Evolutionary conservation across 2,888 invertebrate genomes (phyloP), one percentile per base, ranked within the genome.

Genomic region (Dryocosmus kuriphilus): DNA sequence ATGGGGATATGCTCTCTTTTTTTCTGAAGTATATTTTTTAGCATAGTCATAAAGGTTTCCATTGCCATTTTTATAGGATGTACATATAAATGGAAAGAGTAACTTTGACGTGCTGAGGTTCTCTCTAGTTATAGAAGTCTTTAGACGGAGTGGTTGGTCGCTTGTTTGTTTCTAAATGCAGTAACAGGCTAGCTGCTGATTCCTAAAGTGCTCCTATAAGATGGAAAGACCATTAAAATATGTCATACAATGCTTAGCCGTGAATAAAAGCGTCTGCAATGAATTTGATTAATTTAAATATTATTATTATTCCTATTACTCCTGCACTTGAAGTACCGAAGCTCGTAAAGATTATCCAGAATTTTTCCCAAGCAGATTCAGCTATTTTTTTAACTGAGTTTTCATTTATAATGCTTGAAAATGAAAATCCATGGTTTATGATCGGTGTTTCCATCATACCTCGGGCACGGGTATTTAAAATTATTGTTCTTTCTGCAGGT

Each of bases 181-280:
- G 14, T 22, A 76, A 35, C 2, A 76, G 22, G 27, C 67, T 51
- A 1, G 67, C 41, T 5, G 35, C 57, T 19, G 76, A 76, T 38
- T 75, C 62, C 74, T 61, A 75, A 7, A 75, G 14, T 22, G 74
- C 61, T 46, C 38, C 65, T 16, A 79, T 35, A 30, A 74, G 27
- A 14, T 67, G 19, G 16, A 61, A 27, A 14, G 27, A 61, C 61
- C 61, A 61, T 9, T 27, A 24, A 27, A 61, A 61, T 14, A 30
- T 16, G 14, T 16, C 27, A 61, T 61, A 27, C 1, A 61, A 14
- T 3, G 61, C 30, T 4, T 27, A 61, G 9, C 27, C 61, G 16
- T 61, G 61, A 7, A 61, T 27, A 27, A 61, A 27, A 16, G 11
- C 27, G 14, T 61, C 61, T 14, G 61, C 61, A 14, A 61, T 61